phyloP scores from a whole-genome alignment of 2,888 invertebrate genomes.

The Andrena chrysosceles region DNA sequence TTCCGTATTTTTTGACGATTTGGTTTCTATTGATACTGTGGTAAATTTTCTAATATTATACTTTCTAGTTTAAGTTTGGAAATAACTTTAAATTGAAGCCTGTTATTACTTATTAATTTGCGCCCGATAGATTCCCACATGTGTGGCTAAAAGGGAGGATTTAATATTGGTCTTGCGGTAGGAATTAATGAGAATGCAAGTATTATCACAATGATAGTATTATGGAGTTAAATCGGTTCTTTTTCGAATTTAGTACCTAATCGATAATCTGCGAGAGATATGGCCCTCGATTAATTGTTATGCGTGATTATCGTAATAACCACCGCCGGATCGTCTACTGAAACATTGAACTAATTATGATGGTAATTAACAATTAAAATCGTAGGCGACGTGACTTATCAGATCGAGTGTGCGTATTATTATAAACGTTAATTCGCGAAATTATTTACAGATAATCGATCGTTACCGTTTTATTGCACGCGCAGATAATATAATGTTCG shows the following conservation, averaged over 20 bases:
- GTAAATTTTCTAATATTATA: too few species aligned
- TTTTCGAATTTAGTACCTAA: background rate
- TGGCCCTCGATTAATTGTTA: constrained; percentile 14
- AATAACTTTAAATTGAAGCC: too few species aligned
- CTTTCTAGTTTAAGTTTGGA: too few species aligned
- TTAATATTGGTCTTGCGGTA: too few species aligned
- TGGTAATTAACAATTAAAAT: constrained; percentile 47
- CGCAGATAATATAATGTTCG: constrained; percentile 34
- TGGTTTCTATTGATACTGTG: too few species aligned
- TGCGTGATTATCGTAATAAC: constrained; percentile 30
- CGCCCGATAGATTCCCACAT: too few species aligned
- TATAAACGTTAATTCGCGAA: constrained; percentile 35
- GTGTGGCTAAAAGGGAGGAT: too few species aligned
- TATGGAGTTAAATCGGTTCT: background rate
- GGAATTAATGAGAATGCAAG: background rate
- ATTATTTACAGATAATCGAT: constrained; percentile 48
- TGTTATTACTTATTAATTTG: too few species aligned
- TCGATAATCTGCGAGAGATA: background rate
- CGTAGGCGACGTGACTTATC: constrained; percentile 33
- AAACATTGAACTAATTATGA: constrained; percentile 33
- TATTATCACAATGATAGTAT: background rate
- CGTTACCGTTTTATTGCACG: constrained; percentile 32
- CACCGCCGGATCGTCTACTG: constrained; percentile 11
- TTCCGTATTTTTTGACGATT: background rate
- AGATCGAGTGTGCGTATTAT: constrained; percentile 15